Evolutionary conservation across 2,888 invertebrate species (phyloP), one percentile per base, ranked within the genome.

Genomic region (Norana najaformis): DNA sequence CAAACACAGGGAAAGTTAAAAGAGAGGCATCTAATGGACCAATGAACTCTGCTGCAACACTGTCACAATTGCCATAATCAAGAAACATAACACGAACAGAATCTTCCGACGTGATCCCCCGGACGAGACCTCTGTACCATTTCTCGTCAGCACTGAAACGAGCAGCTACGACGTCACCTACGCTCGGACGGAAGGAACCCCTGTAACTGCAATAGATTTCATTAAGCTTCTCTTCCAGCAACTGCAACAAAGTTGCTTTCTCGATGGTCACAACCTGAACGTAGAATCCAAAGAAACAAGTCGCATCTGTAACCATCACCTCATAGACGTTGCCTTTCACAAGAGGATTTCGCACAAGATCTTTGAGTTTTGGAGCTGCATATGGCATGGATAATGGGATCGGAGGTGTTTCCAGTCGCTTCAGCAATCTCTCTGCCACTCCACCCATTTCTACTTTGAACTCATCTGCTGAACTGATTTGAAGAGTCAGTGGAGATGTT

Each of bases 21-120:
- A 88, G 88, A 88, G 88, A 36, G 13, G 36, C 88, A 38, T 38
- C 38, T 18, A 88, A 89, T 8, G 38, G 89, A 34, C 89, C 23
- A 23, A 89, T 47, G 37, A 35, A 35, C 35, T 35, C 83, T 20
- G 35, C 30, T 14, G 34, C 37, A 8, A 90, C 90, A 23, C n/a
- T 39, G 39, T 90, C 90, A 38, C 83, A 41, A 35, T 90, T 90
- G 83, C 90, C 90, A 35, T 90, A 90, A 85, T 90, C 90, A n/a
- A 90, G 39, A 83, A 90, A 90, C 35, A n/a, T 39, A 41, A 90
- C 90, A 35, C 8, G 83, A 23, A 83, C 41, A 35, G 39, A 85
- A 35, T 41, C 35, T n/a, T 30, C 16, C 18, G 88, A 34, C 35
- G 23, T 88, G 39, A 83, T 85, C 13, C 36, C 69, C n/a, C 69